Evolutionary conservation across 2,888 invertebrate species (phyloP).

Genomic region (Diplazon laetatorius): DNA sequence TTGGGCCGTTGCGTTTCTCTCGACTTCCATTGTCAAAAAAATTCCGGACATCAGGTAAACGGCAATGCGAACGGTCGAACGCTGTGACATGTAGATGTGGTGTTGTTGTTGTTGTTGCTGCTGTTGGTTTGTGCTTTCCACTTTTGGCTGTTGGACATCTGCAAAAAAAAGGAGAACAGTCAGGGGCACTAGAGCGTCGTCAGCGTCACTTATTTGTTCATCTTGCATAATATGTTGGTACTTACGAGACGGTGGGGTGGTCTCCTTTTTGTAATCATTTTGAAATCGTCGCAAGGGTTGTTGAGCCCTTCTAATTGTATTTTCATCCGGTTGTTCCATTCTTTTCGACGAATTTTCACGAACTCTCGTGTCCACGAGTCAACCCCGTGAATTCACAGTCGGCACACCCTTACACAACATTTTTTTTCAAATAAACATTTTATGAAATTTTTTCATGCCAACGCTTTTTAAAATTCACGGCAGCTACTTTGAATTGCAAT

Average conservation of each 20-base stretch:
- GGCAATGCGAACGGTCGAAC: constrained; percentile 76
- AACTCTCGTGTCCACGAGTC: neutral
- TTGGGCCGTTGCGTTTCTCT: constrained; percentile 88
- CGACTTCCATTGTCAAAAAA: constrained; percentile 93
- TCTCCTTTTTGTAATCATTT: constrained; percentile 77
- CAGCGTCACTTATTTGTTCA: neutral
- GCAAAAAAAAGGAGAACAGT: neutral
- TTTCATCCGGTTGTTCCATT: constrained; percentile 80
- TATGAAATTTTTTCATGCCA: too few species aligned
- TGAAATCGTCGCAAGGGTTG: constrained; percentile 76
- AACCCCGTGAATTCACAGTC: neutral
- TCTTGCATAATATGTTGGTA: neutral
- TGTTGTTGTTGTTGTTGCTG: constrained; percentile 35
- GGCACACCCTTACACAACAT: neutral
- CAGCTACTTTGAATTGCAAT: too few species aligned
- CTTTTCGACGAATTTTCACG: constrained; percentile 28
- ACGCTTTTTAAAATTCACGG: too few species aligned
- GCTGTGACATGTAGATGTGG: constrained; percentile 54
- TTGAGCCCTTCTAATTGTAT: constrained; percentile 74
- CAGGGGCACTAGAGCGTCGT: neutral
- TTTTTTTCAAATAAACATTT: constrained; percentile 21
- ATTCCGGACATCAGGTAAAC: constrained; percentile 93
- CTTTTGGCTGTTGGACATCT: constrained; percentile 61
- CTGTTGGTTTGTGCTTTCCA: constrained; percentile 60
- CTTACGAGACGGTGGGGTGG: constrained; percentile 67